A percentile compares a stretch with the other conserved stretches of the same genome.
phyloP scores from a whole-genome alignment of 2,888 invertebrate species.

The Cataglyphis cursor region DNA sequence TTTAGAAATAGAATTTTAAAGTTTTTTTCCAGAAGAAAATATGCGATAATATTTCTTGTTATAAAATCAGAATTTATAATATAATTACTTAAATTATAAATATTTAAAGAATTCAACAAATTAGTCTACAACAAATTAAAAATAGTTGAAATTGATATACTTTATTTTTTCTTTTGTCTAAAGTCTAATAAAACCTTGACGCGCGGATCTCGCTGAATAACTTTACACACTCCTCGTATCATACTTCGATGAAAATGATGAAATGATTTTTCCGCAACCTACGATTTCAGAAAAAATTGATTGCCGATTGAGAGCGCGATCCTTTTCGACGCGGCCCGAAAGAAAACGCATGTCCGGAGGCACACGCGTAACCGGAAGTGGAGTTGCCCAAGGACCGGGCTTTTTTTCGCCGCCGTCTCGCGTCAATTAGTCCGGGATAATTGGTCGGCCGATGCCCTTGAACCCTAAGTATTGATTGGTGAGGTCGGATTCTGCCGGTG shows the following conservation, averaged over 20 bases:
- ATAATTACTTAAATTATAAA: conserved; percentile 10
- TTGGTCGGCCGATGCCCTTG: conserved; percentile 87
- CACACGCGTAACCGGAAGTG: conserved; percentile 54
- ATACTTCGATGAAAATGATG: neutral
- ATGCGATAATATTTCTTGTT: neutral
- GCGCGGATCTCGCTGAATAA: neutral
- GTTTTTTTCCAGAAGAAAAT: neutral
- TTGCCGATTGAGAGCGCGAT: conserved; percentile 7
- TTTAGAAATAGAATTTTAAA: neutral
- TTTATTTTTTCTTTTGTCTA: neutral
- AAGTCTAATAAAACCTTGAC: neutral
- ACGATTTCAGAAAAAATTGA: neutral
- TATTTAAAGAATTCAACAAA: conserved; percentile 6
- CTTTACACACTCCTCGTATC: neutral
- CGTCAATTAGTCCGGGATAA: conserved; percentile 86
- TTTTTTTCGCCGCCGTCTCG: conserved; percentile 73
- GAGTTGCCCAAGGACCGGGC: conserved; percentile 43
- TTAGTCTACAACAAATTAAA: neutral
- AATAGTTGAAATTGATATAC: neutral
- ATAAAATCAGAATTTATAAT: neutral
- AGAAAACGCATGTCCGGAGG: neutral
- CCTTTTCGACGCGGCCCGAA: neutral
- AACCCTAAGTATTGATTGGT: conserved; percentile 87
- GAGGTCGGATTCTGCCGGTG: conserved; percentile 83
- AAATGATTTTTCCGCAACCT: neutral